Evolutionary conservation across 1,140 invertebrate species (phyloP).

Genomic region (Drosophila bocki): DNA sequence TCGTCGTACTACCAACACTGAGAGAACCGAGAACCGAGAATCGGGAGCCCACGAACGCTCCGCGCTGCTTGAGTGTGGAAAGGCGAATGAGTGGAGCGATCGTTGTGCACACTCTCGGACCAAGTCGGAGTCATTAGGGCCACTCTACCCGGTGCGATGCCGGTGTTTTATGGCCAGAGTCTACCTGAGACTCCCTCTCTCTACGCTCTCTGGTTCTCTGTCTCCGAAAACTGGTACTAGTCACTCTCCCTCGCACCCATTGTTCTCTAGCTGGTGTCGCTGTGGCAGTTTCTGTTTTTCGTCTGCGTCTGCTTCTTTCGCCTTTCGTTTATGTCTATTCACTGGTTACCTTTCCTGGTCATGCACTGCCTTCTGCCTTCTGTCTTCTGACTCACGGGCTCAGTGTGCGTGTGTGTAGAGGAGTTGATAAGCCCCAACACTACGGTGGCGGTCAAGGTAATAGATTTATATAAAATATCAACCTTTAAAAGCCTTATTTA

Average conservation of each 20-base stretch:
- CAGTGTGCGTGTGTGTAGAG: conserved; percentile 29
- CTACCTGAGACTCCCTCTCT: conserved; percentile 29
- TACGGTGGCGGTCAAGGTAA: conserved; percentile 9
- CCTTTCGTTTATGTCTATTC: conserved; percentile 66
- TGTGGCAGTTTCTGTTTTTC: conserved; percentile 59
- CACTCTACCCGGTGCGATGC: conserved; percentile 31
- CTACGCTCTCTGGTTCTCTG: conserved; percentile 10
- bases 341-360: conserved; percentile 75
- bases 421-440: conserved; percentile 62
- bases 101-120: conserved; percentile 10
- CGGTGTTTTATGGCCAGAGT: conserved; percentile 65
- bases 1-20: conserved; percentile 46
- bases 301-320: conserved; percentile 58
- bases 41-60: conserved; percentile 43
- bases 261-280: conserved; percentile 61
- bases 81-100: conserved; percentile 62
- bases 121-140: conserved; percentile 71
- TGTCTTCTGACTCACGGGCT: conserved; percentile 67
- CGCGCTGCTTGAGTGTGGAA: conserved; percentile 62
- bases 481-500: neutral
- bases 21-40: conserved; percentile 34
- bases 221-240: conserved; percentile 8
- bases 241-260: conserved; percentile 33
- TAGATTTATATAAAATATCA: neutral
- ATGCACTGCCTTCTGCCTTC: conserved; percentile 71